Base-by-base conservation (phyloP, 2,888 invertebrate species). In the Gandaritis pyraliata region DNA sequence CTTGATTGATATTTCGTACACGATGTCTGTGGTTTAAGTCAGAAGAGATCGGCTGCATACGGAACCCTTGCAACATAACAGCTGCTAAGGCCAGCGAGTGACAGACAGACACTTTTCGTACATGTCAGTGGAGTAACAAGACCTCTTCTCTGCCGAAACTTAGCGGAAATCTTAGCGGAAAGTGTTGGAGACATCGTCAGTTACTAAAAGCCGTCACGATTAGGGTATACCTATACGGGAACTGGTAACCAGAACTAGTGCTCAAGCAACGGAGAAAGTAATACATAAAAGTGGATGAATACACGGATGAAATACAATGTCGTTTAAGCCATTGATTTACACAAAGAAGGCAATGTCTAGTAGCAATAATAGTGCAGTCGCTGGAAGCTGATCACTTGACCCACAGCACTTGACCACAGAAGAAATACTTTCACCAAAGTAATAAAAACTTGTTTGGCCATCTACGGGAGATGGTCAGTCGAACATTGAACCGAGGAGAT, bases 1-100 rank as follows among this genome's bases (percentile, higher is more conserved):
- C 72, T 68, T 72, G 72, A 76, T 76, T 76, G 75, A 75, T 76
- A 76, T 74, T 76, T 76, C 63, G 73, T 70, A 73, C 71, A 70
- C 66, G 66, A 61, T 12, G 16, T n/a, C 52, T 15, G 41, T 57
- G 66, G 67, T 56, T 6, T 39, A 72, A 71, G 66, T 30, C 12
- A 64, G 2, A 33, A 61, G 61, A 62, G 30, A 12, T 5, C 4
- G 16, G 23, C 23, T 23, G 3, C 23, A 5, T 23, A 23, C 3
- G 23, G 23, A 23, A 23, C 23, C 23, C 23, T 23, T 1, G 23
- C 23, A n/a, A 6, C 23, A 0, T 11, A 18, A 16, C 8, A 43
- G 15, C n/a, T n/a, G 4, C n/a, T n/a, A n/a, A n/a, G 11, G 11
- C 8, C 4, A 43, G 16, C 43, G 13, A 0, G 12, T 13, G 3